phyloP scores from a whole-genome alignment of 2,797 vertebrate species.

The Alcedo quadribrachys region DNA sequence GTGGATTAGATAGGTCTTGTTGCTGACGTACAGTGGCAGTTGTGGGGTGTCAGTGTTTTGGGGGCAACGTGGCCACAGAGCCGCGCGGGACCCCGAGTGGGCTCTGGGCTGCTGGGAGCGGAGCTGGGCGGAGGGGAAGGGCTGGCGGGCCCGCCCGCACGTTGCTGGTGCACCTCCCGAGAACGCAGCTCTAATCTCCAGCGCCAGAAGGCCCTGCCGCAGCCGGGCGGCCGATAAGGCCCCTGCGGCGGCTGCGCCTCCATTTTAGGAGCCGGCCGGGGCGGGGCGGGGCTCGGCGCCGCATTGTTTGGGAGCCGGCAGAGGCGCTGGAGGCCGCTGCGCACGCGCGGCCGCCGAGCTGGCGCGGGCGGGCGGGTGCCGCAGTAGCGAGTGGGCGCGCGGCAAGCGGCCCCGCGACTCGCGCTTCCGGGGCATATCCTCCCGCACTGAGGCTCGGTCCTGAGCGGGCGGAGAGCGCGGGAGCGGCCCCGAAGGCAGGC shows the following conservation, averaged over 20 bases:
- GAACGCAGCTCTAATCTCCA: background rate
- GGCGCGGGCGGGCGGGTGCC: background rate
- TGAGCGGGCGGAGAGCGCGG: background rate
- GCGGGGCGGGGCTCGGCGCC: background rate
- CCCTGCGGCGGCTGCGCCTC: background rate
- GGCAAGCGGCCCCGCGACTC: too few species aligned
- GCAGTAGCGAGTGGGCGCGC: background rate
- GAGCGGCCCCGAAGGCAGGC: too few species aligned
- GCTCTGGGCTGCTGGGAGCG: background rate
- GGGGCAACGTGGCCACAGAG: background rate
- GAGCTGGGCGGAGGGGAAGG: too few species aligned
- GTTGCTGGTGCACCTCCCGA: background rate
- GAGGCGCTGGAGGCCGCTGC: too few species aligned
- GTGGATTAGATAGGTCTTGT: background rate
- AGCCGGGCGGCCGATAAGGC: background rate
- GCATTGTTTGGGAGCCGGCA: too few species aligned
- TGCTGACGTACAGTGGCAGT: rapidly evolving
- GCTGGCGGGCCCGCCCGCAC: too few species aligned
- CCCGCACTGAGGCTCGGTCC: background rate
- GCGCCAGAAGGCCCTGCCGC: background rate
- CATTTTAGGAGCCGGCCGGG: slow-evolving; percentile 5
- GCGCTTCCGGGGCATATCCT: background rate
- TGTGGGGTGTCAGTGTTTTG: too few species aligned
- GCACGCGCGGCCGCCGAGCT: background rate
- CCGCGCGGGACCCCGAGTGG: background rate